Conservation (phyloP, 2,113 vertebrate genomes). For the Heliornis fulica region DNA sequence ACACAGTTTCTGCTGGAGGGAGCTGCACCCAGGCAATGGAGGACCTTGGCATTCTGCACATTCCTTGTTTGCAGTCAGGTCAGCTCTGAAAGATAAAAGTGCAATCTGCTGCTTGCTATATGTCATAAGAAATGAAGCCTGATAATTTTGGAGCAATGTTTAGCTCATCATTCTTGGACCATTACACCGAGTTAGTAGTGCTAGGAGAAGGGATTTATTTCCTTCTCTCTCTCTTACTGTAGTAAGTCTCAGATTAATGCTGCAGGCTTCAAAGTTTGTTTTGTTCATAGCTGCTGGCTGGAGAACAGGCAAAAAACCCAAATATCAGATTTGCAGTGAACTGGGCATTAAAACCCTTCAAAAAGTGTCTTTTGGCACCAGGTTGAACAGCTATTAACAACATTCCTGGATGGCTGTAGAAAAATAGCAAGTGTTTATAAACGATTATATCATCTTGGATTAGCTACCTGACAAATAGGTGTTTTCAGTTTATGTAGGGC, state of each 20-base stretch:
- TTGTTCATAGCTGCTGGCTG: conserved; percentile 33
- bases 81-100: conserved; percentile 57
- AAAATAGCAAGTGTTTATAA: conserved; percentile 26
- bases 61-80: conserved; percentile 44
- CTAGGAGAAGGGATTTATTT: conserved; percentile 49
- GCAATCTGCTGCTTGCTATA: conserved; percentile 38
- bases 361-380: conserved; percentile 32
- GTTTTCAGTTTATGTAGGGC: not conserved
- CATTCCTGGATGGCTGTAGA: not conserved
- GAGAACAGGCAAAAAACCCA: conserved; percentile 16
- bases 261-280: conserved; percentile 40
- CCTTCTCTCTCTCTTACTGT: not conserved
- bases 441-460: not conserved
- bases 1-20: not conserved
- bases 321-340: conserved; percentile 29
- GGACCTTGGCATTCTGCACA: conserved; percentile 16
- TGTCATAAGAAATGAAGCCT: conserved; percentile 28
- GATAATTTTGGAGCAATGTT: conserved; percentile 50
- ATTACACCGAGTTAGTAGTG: conserved; percentile 43
- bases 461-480: conserved; percentile 35
- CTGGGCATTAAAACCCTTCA: conserved; percentile 11
- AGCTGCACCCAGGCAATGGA: not conserved
- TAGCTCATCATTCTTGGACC: conserved; percentile 59
- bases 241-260: conserved; percentile 52
- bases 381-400: not conserved